phyloP scores from a whole-genome alignment of 2,797 vertebrate genomes.

The Tapera naevia region DNA sequence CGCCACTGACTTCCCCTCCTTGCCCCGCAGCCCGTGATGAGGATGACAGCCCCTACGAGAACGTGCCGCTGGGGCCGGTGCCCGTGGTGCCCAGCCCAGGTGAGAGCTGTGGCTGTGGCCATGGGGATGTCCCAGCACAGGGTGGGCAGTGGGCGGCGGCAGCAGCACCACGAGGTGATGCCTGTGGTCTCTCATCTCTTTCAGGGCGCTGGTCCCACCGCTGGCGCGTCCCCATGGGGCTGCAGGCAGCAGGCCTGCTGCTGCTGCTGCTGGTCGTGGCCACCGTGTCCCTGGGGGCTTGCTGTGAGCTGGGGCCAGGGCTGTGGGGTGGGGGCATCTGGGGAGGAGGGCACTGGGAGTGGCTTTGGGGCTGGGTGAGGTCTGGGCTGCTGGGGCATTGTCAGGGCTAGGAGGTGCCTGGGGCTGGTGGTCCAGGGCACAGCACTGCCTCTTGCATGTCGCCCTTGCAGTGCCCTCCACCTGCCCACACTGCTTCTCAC shows the following conservation, averaged over 20 bases:
- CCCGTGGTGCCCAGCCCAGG: background rate
- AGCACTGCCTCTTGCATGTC: background rate
- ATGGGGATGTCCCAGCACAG: accelerated
- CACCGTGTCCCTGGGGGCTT: constrained; percentile 38
- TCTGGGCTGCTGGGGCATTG: accelerated
- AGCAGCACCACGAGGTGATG: accelerated
- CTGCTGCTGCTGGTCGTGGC: constrained; percentile 45
- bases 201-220: background rate
- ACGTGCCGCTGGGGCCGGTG: background rate
- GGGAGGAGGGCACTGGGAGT: accelerated
- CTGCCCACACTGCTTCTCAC: background rate
- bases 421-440: accelerated
- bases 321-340: accelerated
- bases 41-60: constrained; percentile 71
- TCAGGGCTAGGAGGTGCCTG: accelerated
- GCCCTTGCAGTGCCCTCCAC: background rate
- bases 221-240: background rate
- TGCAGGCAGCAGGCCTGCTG: constrained; percentile 47
- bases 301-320: constrained; percentile 53
- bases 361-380: background rate
- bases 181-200: background rate
- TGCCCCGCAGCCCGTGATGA: background rate
- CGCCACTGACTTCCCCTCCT: accelerated
- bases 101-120: background rate
- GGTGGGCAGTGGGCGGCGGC: background rate